Percentiles rank a stretch among this genome's conserved stretches.
These are phyloP conservation scores for Geophilus truncorum DNA, from an alignment of 2,888 invertebrate genomes.

Conservation along the genomic window DNA sequence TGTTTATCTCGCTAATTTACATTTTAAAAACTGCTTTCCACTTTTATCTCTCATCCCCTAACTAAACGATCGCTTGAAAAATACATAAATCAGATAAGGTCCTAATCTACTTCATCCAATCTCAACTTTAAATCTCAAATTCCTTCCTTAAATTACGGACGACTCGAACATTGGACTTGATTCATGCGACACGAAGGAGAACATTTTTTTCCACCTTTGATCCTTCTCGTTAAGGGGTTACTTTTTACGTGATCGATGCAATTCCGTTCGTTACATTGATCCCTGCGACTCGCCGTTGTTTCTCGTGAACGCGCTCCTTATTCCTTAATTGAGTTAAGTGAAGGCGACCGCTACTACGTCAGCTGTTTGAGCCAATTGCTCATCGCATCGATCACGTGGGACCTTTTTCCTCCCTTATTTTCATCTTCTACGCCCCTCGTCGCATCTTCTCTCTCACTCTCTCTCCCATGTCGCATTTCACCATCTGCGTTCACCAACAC, in stretches of 20 bases:
- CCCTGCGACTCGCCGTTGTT: neutral
- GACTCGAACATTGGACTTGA: neutral
- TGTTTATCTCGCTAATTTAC: no score
- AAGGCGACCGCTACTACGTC: neutral
- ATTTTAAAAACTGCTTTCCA: no score
- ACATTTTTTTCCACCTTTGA: neutral
- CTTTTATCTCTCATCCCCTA: no score
- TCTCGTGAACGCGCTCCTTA: neutral
- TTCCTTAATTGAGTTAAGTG: constrained; percentile 13
- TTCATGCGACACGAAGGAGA: neutral
- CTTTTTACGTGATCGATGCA: neutral
- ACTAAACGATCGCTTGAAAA: no score
- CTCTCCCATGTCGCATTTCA: neutral
- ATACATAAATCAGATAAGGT: neutral
- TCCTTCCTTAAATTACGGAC: neutral
- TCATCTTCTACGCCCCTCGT: neutral
- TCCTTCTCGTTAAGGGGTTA: neutral
- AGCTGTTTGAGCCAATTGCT: constrained; percentile 8
- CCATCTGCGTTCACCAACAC: neutral
- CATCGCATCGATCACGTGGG: constrained; percentile 16
- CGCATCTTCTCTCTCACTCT: neutral
- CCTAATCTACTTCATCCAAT: neutral
- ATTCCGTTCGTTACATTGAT: neutral
- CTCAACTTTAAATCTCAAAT: neutral
- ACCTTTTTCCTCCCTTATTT: neutral